Base-by-base conservation (phyloP, 2,797 vertebrate species). In the Podarcis siculus region DNA sequence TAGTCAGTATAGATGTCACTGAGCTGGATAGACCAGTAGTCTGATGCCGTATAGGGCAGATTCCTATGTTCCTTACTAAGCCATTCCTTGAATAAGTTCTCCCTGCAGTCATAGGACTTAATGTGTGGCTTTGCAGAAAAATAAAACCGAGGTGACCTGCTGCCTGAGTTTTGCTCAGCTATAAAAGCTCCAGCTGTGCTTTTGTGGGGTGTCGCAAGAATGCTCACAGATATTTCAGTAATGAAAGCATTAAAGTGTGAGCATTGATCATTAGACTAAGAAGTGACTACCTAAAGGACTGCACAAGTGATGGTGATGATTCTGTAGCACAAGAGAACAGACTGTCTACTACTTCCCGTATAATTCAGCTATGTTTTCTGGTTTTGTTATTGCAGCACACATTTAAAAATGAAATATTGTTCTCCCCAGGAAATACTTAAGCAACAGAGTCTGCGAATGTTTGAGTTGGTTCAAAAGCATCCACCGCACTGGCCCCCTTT, bases 401-500 rank as follows among this genome's bases (percentile, higher is more conserved):
- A 80, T 80, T 85, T 81, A 69, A 64, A 88, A 87, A 72, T 6
- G 1, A 7, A 10, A 79, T 67, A 2, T 37, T 0, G 81, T 79
- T 93, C 67, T 94, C 86, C 73, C 83, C 89, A 98, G 98, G 98
- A 98, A 95, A 98, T 98, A 78, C 92, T 98, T 69, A 98, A 97
- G 94, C 97, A 97, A 1, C 97, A 97, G 90, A 98, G 97, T 82
- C 94, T 98, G 55, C 96, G 97, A 90, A 98, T 98, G 98, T 98
- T 98, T 93, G 98, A 98, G 96, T 94, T 98, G 95, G 97, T 98
- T 80, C 97, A 98, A 95, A 98, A 98, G 88, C 98, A 98, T 81
- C 98, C 98, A 0, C 93, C 97, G 0, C 98, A 98, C 87, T 98
- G 98, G 98, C 98, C 98, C 80, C 98, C 98, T 32, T 98, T 98